These are phyloP conservation scores for Sporophila hypoxantha DNA, from an alignment of 2,113 vertebrate genomes.

Conservation along the genomic window DNA sequence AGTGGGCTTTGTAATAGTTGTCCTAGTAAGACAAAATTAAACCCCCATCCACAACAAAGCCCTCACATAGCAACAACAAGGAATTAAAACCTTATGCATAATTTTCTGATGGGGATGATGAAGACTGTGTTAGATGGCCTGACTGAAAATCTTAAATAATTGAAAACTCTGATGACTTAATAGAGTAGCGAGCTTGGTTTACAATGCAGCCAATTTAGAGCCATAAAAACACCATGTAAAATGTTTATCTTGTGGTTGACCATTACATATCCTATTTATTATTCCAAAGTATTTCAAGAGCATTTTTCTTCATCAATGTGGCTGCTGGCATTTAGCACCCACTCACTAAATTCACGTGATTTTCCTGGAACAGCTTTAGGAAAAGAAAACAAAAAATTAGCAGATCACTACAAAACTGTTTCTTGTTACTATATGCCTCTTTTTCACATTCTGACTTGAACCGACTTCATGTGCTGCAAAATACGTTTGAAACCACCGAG, in stretches of 20 bases:
- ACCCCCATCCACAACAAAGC: slow-evolving; percentile 28
- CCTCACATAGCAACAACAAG: slow-evolving; percentile 36
- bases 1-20: slow-evolving; percentile 38
- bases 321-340: slow-evolving; percentile 69
- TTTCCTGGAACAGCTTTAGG: slow-evolving; percentile 54
- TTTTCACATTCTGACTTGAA: slow-evolving; percentile 23
- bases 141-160: slow-evolving; percentile 74
- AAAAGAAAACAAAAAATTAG: slow-evolving; percentile 44
- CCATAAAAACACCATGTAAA: slow-evolving; percentile 74
- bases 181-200: slow-evolving; percentile 69
- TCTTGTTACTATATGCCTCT: not conserved
- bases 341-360: slow-evolving; percentile 47
- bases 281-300: slow-evolving; percentile 69
- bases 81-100: slow-evolving; percentile 44
- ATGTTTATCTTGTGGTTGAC: slow-evolving; percentile 73
- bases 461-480: not conserved
- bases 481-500: not conserved
- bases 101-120: slow-evolving; percentile 50
- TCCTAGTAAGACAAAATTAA: slow-evolving; percentile 65
- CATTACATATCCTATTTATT: slow-evolving; percentile 69
- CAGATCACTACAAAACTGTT: not conserved
- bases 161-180: slow-evolving; percentile 73
- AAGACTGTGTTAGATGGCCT: slow-evolving; percentile 58
- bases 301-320: slow-evolving; percentile 71
- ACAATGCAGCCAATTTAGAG: slow-evolving; percentile 74